Conservation (phyloP, 2,113 vertebrate genomes). For the Synchiropus splendidus region DNA sequence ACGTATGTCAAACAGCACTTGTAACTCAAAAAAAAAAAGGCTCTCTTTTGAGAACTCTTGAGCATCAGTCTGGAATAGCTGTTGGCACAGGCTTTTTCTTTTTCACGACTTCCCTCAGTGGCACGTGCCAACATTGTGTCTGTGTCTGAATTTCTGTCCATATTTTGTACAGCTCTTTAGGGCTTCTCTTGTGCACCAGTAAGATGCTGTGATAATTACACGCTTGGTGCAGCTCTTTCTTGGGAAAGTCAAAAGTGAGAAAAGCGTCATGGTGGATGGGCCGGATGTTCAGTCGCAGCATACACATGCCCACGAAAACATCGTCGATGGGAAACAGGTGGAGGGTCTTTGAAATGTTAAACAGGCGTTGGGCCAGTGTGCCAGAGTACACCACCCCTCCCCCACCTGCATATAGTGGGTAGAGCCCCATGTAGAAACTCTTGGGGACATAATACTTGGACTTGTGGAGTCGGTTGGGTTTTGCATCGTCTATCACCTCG, state of each 20-base stretch:
- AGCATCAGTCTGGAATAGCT: not conserved
- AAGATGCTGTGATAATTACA: conserved; percentile 58
- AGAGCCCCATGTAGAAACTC: conserved; percentile 58
- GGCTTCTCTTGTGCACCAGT: conserved; percentile 61
- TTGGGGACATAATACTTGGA: conserved; percentile 67
- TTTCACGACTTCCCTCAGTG: conserved; percentile 8
- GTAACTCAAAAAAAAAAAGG: too few species aligned
- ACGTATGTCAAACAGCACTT: too few species aligned
- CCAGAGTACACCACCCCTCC: conserved; percentile 67
- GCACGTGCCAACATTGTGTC: conserved; percentile 26
- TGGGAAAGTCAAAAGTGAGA: conserved; percentile 57
- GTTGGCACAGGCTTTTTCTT: too few species aligned
- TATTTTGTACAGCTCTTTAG: conserved; percentile 34
- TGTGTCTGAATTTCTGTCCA: conserved; percentile 35
- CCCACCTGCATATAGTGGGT: conserved; percentile 62
- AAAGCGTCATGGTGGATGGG: conserved; percentile 57
- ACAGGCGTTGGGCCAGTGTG: conserved; percentile 44
- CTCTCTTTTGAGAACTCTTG: too few species aligned
- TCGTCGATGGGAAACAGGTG: conserved; percentile 70
- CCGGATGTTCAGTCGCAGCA: conserved; percentile 42
- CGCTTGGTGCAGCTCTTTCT: conserved; percentile 15
- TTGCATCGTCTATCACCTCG: conserved; percentile 36
- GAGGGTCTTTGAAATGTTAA: conserved; percentile 42
- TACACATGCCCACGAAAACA: conserved; percentile 70
- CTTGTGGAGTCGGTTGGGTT: conserved; percentile 14